Percentiles rank a stretch among this genome's conserved stretches.
phyloP scores from a whole-genome alignment of 2,888 invertebrate species.

The Electrophaes corylata region DNA sequence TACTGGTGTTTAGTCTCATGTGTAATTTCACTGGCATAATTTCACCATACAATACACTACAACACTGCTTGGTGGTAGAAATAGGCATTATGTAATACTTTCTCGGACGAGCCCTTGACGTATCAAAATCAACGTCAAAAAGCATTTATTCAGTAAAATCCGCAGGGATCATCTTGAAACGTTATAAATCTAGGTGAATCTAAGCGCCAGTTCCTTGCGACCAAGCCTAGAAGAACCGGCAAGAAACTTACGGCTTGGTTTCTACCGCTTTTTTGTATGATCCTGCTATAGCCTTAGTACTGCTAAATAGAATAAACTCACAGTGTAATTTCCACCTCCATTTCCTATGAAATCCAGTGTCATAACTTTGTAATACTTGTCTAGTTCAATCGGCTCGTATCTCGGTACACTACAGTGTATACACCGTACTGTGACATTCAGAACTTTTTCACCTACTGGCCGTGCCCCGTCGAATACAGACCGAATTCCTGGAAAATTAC shows the following conservation, averaged over 20 bases:
- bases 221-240: too few relatives aligned
- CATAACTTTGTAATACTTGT: slow-evolving; percentile 85
- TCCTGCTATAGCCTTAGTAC: too few relatives aligned
- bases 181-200: too few relatives aligned
- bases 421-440: slow-evolving; percentile 83
- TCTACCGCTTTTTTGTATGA: too few relatives aligned
- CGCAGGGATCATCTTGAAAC: too few relatives aligned
- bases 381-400: slow-evolving; percentile 82
- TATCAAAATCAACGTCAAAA: too few relatives aligned
- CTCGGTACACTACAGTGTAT: slow-evolving; percentile 85
- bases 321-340: slow-evolving; percentile 88
- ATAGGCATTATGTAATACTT: neutral
- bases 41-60: neutral
- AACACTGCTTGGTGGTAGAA: too few relatives aligned
- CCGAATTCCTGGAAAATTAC: slow-evolving; percentile 76
- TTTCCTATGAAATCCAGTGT: slow-evolving; percentile 82
- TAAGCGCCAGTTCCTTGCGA: too few relatives aligned
- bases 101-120: neutral
- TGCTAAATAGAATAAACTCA: slow-evolving; percentile 56
- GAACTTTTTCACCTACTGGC: slow-evolving; percentile 83
- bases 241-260: too few relatives aligned
- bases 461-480: slow-evolving; percentile 83
- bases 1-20: neutral
- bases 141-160: too few relatives aligned
- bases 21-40: neutral